Evolutionary conservation across 2,888 invertebrate species (phyloP).

Genomic region (Oconnorella tubifera): DNA sequence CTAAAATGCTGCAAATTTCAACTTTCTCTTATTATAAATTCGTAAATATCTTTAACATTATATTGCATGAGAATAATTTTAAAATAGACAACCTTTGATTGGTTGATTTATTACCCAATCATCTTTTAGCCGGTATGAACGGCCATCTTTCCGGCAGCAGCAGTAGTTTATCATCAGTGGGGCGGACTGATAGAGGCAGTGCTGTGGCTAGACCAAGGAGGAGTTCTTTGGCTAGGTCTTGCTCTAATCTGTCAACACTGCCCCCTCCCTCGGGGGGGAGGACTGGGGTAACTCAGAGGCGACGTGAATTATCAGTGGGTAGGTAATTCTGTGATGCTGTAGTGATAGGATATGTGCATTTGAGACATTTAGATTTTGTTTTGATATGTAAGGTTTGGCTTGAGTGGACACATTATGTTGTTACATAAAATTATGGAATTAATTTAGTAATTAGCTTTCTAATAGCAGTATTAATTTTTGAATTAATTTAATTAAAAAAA

Average conservation of each 20-base stretch:
- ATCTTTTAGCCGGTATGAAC: constrained; percentile 11
- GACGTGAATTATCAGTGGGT: neutral
- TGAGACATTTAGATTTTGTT: too few relatives aligned
- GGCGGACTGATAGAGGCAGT: neutral
- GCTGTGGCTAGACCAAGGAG: neutral
- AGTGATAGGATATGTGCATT: neutral
- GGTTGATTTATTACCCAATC: neutral
- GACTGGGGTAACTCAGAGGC: neutral
- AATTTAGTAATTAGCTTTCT: too few relatives aligned
- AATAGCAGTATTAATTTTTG: too few relatives aligned
- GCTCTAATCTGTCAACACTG: constrained; percentile 7
- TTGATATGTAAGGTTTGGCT: too few relatives aligned
- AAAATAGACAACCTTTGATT: too few relatives aligned
- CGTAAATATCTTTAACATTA: too few relatives aligned
- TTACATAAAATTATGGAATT: too few relatives aligned
- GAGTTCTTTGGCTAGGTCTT: constrained; percentile 12
- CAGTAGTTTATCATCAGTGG: constrained; percentile 11
- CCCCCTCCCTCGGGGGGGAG: neutral
- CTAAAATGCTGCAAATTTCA: too few relatives aligned
- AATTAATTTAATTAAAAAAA: too few relatives aligned
- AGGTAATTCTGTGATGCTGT: neutral
- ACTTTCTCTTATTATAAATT: too few relatives aligned
- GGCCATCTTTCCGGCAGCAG: constrained; percentile 23
- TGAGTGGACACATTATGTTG: too few relatives aligned
- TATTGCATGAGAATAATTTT: too few relatives aligned